Conservation (phyloP, 2,888 invertebrate genomes). For the Tenthredo scrophulariae region DNA sequence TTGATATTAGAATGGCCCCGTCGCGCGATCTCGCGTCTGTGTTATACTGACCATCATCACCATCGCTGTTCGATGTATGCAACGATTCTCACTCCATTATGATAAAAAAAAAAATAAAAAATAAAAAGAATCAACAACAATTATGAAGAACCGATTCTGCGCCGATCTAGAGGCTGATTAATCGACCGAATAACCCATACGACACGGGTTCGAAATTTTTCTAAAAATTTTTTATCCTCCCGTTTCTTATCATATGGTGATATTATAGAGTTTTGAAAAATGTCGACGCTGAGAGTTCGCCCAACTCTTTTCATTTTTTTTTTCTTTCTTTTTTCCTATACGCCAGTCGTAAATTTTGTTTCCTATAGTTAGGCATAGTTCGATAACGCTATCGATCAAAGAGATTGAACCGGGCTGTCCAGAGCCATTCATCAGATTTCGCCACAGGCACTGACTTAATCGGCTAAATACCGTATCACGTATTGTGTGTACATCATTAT, state of each 20-base stretch:
- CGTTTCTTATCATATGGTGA: background rate
- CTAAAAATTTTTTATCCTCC: background rate
- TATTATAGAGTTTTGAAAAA: background rate
- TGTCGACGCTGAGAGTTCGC: background rate
- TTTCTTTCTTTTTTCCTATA: background rate
- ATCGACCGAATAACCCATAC: background rate
- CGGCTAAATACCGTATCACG: constrained; percentile 43
- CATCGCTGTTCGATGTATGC: background rate
- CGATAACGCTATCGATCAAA: constrained; percentile 37
- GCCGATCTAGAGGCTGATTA: background rate
- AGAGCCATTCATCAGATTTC: constrained; percentile 30
- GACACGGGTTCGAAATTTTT: too few relatives aligned
- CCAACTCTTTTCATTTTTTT: background rate
- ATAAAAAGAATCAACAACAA: background rate
- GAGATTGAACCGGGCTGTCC: constrained; percentile 35
- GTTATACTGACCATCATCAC: constrained; percentile 35
- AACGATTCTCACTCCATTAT: background rate
- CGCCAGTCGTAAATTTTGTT: background rate
- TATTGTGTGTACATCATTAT: constrained; percentile 45
- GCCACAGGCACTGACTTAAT: constrained; percentile 42
- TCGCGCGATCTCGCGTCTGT: constrained; percentile 35
- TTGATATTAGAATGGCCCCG: constrained; percentile 77
- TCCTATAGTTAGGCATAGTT: background rate
- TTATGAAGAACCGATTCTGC: background rate
- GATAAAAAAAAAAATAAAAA: background rate